Conservation (phyloP, 2,888 invertebrate species). For the Acanthoscelides obtectus region DNA sequence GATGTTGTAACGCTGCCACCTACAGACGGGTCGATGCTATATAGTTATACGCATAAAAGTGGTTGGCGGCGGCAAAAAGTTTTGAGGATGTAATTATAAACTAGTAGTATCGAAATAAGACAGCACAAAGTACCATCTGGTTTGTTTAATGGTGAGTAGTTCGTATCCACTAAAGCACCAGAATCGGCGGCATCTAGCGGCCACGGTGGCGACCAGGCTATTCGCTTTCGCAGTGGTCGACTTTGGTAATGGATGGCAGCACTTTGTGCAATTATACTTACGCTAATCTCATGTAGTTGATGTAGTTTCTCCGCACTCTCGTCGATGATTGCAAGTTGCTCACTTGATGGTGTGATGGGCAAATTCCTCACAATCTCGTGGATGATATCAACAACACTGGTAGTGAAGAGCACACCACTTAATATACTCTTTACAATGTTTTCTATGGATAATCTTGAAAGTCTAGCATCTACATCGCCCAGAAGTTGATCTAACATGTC, state of each 20-base stretch:
- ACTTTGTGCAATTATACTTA: slow-evolving; percentile 12
- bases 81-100: no score
- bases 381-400: slow-evolving; percentile 33
- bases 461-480: slow-evolving; percentile 24
- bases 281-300: slow-evolving; percentile 31
- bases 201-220: no score
- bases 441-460: slow-evolving; percentile 25
- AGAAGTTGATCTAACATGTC: slow-evolving; percentile 33
- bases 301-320: slow-evolving; percentile 36
- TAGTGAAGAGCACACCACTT: slow-evolving; percentile 27
- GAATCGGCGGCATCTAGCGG: no score
- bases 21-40: no score
- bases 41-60: no score
- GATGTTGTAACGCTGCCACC: no score
- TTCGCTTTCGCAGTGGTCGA: no score
- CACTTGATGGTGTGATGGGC: slow-evolving; percentile 30
- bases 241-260: no score
- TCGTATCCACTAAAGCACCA: background rate
- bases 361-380: slow-evolving; percentile 33
- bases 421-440: slow-evolving; percentile 31
- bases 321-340: slow-evolving; percentile 33
- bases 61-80: no score
- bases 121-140: no score
- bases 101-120: no score
- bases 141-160: no score